Base-by-base conservation (phyloP, 2,888 invertebrate genomes). In the Himalopsyche japonica region DNA sequence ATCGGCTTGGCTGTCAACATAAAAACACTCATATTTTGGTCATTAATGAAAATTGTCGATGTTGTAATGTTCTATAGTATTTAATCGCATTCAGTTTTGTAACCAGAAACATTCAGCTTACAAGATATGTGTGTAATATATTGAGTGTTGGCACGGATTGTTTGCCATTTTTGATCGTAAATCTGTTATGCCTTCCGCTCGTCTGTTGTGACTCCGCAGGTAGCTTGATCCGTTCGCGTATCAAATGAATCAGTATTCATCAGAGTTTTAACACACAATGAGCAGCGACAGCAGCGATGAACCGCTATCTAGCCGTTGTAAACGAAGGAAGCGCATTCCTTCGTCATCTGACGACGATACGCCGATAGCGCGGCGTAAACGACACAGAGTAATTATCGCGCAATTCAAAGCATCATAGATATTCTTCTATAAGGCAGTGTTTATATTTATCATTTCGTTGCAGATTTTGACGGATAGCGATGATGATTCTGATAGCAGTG, bases 1-100 rank as follows among this genome's bases (percentile, higher is more conserved):
- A 91, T 91, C 92, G 91, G 92, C 91, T 92, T 92, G 84, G 91
- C 92, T 92, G 92, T 92, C 92, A 92, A 88, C 88, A 87, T 87
- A 57, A 57, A 57, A 57, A 57, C 57, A 57, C 57, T 57, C 20
- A 20, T 57, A 57, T 57, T 57, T 57, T 57, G 20, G 57, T 57
- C 57, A 0, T 20, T 57, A 57, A 10, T n/a, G 57, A 20, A n/a
- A 57, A 57, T 57, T 57, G 20, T 57, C 20, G 57, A 20, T 20
- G n/a, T 57, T 57, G n/a, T 57, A 57, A 57, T 57, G 20, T 57
- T 57, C 7, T 24, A 20, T 57, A 20, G 57, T 57, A n/a, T 57
- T 57, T 57, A 0, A 57, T 57, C 24, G 57, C 20, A 57, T 57
- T 57, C 7, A 57, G 24, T 57, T 57, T 57, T 57, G 57, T 57